Evolutionary conservation across 1,140 invertebrate genomes (phyloP).

Genomic region (Nasonia giraulti): DNA sequence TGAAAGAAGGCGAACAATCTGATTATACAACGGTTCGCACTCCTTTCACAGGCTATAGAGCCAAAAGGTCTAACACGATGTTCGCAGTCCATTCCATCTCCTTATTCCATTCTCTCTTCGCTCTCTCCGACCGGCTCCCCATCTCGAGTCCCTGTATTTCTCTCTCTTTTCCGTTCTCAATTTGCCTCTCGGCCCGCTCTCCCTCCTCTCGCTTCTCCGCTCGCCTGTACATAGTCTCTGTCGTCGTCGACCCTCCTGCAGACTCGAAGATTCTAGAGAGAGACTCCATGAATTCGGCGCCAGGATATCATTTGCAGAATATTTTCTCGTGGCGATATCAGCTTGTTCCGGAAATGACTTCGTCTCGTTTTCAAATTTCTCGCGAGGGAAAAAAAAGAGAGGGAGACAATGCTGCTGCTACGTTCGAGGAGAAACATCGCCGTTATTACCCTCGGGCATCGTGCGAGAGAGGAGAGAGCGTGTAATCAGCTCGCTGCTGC

Average conservation of each 20-base stretch:
- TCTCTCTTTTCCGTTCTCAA: neutral
- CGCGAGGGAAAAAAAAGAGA: neutral
- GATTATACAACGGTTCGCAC: neutral
- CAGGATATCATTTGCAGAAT: conserved; percentile 31
- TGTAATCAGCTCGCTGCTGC: conserved; percentile 1
- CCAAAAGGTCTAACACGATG: neutral
- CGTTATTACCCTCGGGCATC: conserved; percentile 7
- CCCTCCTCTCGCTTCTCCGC: neutral
- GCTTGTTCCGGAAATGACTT: conserved; percentile 21
- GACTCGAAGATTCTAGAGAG: neutral
- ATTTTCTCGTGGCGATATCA: conserved; percentile 22
- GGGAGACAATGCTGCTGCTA: neutral
- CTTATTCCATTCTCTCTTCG: neutral
- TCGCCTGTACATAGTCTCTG: neutral
- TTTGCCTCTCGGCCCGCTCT: neutral
- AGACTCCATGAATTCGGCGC: neutral
- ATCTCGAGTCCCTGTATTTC: neutral
- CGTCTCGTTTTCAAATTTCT: conserved; percentile 32
- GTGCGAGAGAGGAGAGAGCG: neutral
- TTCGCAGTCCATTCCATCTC: conserved; percentile 10
- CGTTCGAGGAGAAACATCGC: neutral
- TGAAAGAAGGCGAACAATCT: neutral
- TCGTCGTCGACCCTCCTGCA: neutral
- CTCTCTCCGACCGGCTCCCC: neutral
- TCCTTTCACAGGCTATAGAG: neutral